Evolutionary conservation across 2,888 invertebrate species (phyloP), one percentile per base, ranked within the genome.

Genomic region (Hipparchia sbordonii): DNA sequence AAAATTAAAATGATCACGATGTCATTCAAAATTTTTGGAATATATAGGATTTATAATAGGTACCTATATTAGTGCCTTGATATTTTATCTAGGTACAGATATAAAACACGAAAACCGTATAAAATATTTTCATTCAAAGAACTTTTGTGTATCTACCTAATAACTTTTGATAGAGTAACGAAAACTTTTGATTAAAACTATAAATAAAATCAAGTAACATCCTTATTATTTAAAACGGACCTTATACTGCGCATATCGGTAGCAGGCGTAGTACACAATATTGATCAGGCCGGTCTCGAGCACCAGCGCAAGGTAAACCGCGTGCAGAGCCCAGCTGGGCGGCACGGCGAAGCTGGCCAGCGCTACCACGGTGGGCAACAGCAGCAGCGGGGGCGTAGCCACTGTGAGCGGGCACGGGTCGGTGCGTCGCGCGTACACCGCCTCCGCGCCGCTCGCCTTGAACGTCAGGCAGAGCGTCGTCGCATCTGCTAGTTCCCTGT

Each of bases 401-500:
- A 88, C 83, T 7, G 90, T 86, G 68, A 91, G 80, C 2, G 92
- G 94, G 74, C 88, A 88, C 46, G 87, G 86, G 74, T 90, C 90
- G 13, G 77, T 81, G 33, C 93, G 88, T 12, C 86, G 83, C 56
- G 83, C 82, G 79, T 87, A 94, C 70, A 84, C 85, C 56, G 79
- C 82, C 79, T 94, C 94, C 59, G 87, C 86, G 9, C 85, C 88
- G 70, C 78, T 74, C 9, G 85, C 84, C 78, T 88, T 89, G 85
- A 93, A 94, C 74, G 88, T 90, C 80, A 91, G 84, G 82, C 91
- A 92, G 6, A 89, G 75, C 60, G 88, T 92, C 57, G 91, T 93
- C 57, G 87, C 90, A 68, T 92, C 89, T 65, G 89, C 91, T 75
- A 94, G 80, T 77, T 94, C 93, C 84, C 94, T 94, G 81, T 60